Evolutionary conservation across 2,888 invertebrate genomes (phyloP).

Genomic region (Stenurella melanura): DNA sequence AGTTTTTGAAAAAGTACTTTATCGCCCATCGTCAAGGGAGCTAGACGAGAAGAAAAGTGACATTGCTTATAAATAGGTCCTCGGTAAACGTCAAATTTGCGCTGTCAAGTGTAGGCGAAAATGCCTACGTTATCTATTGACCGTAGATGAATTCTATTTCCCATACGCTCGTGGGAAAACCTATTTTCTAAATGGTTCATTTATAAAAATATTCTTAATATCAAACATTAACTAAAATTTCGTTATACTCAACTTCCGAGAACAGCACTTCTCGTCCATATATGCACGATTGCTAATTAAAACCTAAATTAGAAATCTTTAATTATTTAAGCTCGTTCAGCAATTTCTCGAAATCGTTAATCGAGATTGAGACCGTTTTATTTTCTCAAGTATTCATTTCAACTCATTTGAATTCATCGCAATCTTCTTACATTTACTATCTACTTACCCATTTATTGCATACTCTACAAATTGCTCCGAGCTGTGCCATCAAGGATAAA

Average conservation of each 20-base stretch:
- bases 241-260: neutral
- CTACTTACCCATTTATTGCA: conserved; percentile 34
- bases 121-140: too few species aligned
- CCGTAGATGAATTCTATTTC: too few species aligned
- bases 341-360: conserved; percentile 13
- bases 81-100: too few species aligned
- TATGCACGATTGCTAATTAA: neutral
- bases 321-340: neutral
- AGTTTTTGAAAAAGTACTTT: too few species aligned
- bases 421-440: conserved; percentile 34
- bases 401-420: conserved; percentile 35
- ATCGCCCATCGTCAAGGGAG: too few species aligned
- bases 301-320: conserved; percentile 7
- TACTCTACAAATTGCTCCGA: conserved; percentile 31
- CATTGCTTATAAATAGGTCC: too few species aligned
- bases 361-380: conserved; percentile 12
- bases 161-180: too few species aligned
- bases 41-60: too few species aligned
- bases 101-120: too few species aligned
- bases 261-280: neutral
- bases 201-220: too few species aligned
- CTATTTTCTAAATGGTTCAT: too few species aligned
- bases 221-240: too few species aligned
- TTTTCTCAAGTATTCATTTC: conserved; percentile 24
- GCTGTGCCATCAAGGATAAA: conserved; percentile 31